Evolutionary conservation across 2,888 invertebrate genomes (phyloP).

Genomic region (Liopterus haemorrhoidalis): DNA sequence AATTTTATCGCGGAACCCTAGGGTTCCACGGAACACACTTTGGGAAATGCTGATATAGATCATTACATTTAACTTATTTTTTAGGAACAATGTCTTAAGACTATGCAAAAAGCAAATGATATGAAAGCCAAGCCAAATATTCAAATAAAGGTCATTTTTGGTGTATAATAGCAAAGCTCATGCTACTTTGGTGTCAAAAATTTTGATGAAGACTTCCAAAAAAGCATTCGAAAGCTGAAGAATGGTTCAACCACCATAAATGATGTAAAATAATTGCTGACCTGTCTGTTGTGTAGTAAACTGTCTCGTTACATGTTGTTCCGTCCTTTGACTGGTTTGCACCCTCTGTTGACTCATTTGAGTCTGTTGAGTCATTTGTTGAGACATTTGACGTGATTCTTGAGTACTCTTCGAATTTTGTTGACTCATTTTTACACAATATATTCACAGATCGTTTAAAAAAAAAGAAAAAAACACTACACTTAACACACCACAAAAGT

Average conservation of each 20-base stretch:
- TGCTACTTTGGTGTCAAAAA: no score
- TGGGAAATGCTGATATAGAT: no score
- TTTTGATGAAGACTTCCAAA: no score
- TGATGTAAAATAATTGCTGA: conserved; percentile 48
- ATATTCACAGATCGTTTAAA: conserved; percentile 14
- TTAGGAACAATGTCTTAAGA: no score
- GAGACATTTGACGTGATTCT: conserved; percentile 19
- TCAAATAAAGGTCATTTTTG: not conserved
- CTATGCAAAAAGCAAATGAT: no score
- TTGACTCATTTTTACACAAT: not conserved
- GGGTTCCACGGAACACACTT: no score
- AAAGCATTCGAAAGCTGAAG: no score
- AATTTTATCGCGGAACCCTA: no score
- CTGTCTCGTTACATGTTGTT: conserved; percentile 74
- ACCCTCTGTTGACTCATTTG: conserved; percentile 52
- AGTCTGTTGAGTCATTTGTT: conserved; percentile 45
- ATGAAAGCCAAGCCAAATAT: conserved; percentile 2
- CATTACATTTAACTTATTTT: no score
- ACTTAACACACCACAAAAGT: conserved; percentile 38
- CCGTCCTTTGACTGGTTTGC: conserved; percentile 65
- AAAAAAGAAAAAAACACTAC: conserved; percentile 2
- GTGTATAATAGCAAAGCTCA: not conserved
- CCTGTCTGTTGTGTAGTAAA: conserved; percentile 68
- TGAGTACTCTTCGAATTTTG: not conserved
- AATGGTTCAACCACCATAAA: no score